phyloP scores from a whole-genome alignment of 2,888 invertebrate genomes.

The Scaptomyza tumidula region DNA sequence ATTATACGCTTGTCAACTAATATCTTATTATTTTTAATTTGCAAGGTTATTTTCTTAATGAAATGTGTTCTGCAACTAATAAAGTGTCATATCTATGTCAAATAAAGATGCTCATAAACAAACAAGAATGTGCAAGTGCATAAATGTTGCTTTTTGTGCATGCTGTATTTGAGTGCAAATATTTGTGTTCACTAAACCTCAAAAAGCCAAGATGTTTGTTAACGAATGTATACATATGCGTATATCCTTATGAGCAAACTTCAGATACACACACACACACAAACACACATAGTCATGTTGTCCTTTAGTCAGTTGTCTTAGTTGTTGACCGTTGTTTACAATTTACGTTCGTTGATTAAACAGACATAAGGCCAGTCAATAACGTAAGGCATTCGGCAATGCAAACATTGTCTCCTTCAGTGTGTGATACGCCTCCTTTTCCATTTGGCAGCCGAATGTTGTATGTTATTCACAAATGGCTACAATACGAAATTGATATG shows the following conservation, averaged over 20 bases:
- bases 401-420: slow-evolving; percentile 43
- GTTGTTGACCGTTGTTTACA: slow-evolving; percentile 70
- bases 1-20: too few species aligned
- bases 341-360: slow-evolving; percentile 72
- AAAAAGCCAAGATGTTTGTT: slow-evolving; percentile 75
- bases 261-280: neutral
- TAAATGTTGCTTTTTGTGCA: slow-evolving; percentile 47
- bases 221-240: slow-evolving; percentile 12
- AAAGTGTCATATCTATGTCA: slow-evolving; percentile 12
- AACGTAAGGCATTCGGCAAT: slow-evolving; percentile 48
- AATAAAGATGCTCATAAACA: slow-evolving; percentile 2
- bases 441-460: slow-evolving; percentile 21
- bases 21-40: too few species aligned
- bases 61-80: neutral
- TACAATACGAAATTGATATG: slow-evolving; percentile 66
- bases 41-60: neutral
- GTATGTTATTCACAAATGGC: slow-evolving; percentile 33
- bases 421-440: slow-evolving; percentile 29
- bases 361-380: slow-evolving; percentile 65
- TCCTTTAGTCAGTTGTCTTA: slow-evolving; percentile 18
- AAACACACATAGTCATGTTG: neutral
- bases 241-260: neutral
- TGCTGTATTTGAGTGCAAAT: slow-evolving; percentile 61
- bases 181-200: slow-evolving; percentile 63
- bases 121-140: slow-evolving; percentile 23